phyloP scores from a whole-genome alignment of 2,113 vertebrate genomes.

The Panthera uncia region DNA sequence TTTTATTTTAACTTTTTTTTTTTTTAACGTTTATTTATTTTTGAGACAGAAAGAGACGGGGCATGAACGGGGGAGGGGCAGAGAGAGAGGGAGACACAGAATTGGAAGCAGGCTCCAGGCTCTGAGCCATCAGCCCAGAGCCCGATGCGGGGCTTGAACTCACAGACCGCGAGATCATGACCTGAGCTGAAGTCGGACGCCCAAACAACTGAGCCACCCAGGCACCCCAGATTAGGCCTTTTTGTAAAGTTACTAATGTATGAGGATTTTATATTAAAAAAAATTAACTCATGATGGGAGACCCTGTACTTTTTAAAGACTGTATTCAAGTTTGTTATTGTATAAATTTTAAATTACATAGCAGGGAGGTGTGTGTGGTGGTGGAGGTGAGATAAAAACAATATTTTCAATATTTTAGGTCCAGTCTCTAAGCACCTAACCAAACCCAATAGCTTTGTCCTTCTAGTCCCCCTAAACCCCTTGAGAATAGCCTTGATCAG shows the following conservation, averaged over 20 bases:
- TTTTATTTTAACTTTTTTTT: no score
- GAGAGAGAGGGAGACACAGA: no score
- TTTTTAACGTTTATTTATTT: no score
- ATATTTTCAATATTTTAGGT: background rate
- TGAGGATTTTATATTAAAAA: background rate
- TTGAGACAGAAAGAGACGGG: no score
- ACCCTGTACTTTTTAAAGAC: background rate
- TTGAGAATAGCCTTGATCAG: background rate
- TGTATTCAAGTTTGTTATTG: background rate
- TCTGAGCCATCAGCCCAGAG: no score
- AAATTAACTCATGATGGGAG: background rate
- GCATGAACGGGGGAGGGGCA: no score
- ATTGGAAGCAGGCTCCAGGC: no score
- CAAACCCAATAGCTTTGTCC: background rate
- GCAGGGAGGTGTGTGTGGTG: background rate
- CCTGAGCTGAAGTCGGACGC: no score
- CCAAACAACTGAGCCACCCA: no score
- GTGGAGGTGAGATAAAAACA: background rate
- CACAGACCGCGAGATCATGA: no score
- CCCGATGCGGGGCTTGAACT: no score
- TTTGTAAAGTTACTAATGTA: background rate
- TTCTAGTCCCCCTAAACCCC: background rate
- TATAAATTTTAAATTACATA: background rate
- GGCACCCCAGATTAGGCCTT: background rate
- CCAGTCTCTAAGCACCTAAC: background rate